These are phyloP conservation scores for Cygnus atratus DNA, from an alignment of 2,113 vertebrate genomes.

Conservation along the genomic window DNA sequence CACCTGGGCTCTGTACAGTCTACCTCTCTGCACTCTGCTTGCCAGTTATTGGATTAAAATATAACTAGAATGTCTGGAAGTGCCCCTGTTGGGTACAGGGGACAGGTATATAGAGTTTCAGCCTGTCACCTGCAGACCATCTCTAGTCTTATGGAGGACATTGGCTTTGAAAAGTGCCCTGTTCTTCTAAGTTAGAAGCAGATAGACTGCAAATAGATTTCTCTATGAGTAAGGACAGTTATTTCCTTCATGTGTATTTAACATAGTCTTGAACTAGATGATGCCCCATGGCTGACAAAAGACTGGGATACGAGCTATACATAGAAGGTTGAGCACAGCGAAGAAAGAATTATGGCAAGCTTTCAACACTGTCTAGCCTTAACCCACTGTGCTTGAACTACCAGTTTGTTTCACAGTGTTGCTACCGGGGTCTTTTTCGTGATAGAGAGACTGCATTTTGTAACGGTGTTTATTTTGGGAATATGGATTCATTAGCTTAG, in stretches of 20 bases:
- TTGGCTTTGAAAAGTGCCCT: background rate
- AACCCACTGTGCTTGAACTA: background rate
- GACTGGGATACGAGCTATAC: background rate
- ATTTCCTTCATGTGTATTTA: background rate
- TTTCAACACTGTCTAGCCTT: background rate
- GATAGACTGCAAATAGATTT: background rate
- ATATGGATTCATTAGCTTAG: background rate
- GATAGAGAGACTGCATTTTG: background rate
- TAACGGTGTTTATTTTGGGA: background rate
- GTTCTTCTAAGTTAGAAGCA: background rate
- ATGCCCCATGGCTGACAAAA: background rate
- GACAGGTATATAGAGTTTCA: background rate
- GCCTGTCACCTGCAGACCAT: background rate
- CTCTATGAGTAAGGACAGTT: background rate
- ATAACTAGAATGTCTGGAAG: background rate
- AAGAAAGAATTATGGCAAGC: background rate
- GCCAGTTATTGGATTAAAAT: background rate
- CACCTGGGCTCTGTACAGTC: accelerated
- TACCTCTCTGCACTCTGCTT: background rate
- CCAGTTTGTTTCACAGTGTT: background rate
- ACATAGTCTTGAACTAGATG: background rate
- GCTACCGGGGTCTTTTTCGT: background rate
- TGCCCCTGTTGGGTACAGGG: background rate
- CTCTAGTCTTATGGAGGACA: background rate
- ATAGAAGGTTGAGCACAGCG: background rate